Evolutionary conservation across 2,888 invertebrate genomes (phyloP).

Genomic region (Metellina segmentata): DNA sequence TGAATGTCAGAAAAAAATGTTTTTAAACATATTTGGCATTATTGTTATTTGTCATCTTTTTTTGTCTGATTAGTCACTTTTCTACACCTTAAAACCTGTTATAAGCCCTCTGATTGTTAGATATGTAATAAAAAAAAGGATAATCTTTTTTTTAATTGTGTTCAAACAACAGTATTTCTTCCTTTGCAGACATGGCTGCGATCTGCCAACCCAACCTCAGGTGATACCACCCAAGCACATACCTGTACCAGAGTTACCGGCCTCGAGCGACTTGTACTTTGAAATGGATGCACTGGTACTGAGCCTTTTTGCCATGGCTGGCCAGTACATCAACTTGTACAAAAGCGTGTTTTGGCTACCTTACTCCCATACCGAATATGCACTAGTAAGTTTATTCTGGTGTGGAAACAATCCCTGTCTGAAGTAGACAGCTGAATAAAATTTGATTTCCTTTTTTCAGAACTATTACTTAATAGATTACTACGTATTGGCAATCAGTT

Average conservation of each 20-base stretch:
- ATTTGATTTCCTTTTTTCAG: conserved; percentile 84
- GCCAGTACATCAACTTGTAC: conserved; percentile 97
- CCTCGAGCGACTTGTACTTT: conserved; percentile 90
- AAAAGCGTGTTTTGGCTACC: conserved; percentile 98
- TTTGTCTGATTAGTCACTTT: too few species aligned
- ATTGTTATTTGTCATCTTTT: too few species aligned
- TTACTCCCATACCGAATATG: conserved; percentile 84
- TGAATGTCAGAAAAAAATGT: too few species aligned
- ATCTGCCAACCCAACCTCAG: conserved; percentile 63
- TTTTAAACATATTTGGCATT: too few species aligned
- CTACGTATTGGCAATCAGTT: conserved; percentile 91
- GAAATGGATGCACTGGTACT: conserved; percentile 92
- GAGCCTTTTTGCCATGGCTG: conserved; percentile 87
- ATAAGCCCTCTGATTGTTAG: too few species aligned
- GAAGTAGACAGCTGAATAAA: background rate
- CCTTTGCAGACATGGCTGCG: conserved; percentile 51
- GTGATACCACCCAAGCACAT: conserved; percentile 77
- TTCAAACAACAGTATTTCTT: background rate
- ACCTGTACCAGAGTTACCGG: conserved; percentile 82
- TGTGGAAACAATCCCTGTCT: background rate
- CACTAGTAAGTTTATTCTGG: conserved; percentile 61
- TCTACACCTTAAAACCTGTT: too few species aligned
- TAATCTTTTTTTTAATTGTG: too few species aligned
- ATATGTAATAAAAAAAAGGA: too few species aligned
- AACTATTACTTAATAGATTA: conserved; percentile 96